phyloP scores from a whole-genome alignment of 2,888 invertebrate genomes.

The Trichacis sp. region DNA sequence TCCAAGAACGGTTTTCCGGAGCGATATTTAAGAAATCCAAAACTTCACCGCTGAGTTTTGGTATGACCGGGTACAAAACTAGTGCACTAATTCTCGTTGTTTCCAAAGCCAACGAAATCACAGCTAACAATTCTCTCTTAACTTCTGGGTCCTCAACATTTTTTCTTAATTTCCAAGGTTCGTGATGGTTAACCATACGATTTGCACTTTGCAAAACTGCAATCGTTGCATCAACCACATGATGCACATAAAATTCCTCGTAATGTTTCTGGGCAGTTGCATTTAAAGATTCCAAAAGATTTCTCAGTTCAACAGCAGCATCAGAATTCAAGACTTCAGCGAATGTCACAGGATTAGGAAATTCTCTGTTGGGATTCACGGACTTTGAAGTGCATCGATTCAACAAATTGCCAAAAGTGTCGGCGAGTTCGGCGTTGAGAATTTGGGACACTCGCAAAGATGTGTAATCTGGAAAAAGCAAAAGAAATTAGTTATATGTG shows the following conservation, averaged over 20 bases:
- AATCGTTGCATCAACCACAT: slow-evolving; percentile 84
- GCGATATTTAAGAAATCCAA: slow-evolving; percentile 78
- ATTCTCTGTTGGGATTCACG: slow-evolving; percentile 83
- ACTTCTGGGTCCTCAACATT: slow-evolving; percentile 66
- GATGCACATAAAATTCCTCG: slow-evolving; percentile 83
- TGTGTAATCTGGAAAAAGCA: slow-evolving; percentile 81
- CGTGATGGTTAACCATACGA: slow-evolving; percentile 84
- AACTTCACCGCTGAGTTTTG: slow-evolving; percentile 77
- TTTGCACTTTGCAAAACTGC: slow-evolving; percentile 83
- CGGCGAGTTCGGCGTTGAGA: slow-evolving; percentile 90
- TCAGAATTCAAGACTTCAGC: slow-evolving; percentile 67
- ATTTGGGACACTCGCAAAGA: slow-evolving; percentile 80
- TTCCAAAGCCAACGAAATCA: slow-evolving; percentile 88
- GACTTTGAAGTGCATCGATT: slow-evolving; percentile 82
- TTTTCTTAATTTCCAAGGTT: slow-evolving; percentile 90
- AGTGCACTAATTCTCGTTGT: slow-evolving; percentile 83
- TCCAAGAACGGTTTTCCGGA: slow-evolving; percentile 70
- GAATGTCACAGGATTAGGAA: slow-evolving; percentile 75
- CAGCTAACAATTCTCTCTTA: slow-evolving; percentile 75
- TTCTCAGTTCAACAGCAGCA: slow-evolving; percentile 72
- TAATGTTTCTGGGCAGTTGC: slow-evolving; percentile 79
- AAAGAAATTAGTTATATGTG: too few species aligned
- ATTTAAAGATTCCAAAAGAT: slow-evolving; percentile 71
- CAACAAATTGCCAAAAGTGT: slow-evolving; percentile 91
- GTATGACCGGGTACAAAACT: slow-evolving; percentile 88